A percentile compares a stretch with the other conserved stretches of the same genome.
Evolutionary conservation across 2,797 vertebrate species (phyloP).

Genomic region (Cossypha polioptera): DNA sequence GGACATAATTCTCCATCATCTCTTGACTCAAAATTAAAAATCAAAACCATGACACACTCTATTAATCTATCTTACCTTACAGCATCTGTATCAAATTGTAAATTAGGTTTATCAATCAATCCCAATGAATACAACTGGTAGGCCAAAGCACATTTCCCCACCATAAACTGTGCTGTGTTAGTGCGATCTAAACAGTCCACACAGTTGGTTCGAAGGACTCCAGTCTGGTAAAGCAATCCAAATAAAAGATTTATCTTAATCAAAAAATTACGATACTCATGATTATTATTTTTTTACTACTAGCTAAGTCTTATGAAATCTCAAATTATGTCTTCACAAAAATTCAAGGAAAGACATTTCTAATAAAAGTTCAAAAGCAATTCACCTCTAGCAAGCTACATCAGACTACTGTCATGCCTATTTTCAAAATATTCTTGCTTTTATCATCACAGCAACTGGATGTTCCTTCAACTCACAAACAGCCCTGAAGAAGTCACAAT

Average conservation of each 20-base stretch:
- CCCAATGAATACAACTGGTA: conserved; percentile 95
- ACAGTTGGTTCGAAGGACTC: conserved; percentile 94
- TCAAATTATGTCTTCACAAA: background rate
- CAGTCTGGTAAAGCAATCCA: conserved; percentile 81
- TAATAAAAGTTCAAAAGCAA: background rate
- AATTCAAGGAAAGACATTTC: background rate
- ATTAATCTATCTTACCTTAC: conserved; percentile 82
- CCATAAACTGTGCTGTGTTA: conserved; percentile 98
- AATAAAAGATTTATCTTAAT: background rate
- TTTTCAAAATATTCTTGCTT: background rate
- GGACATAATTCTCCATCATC: background rate
- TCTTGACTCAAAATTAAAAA: background rate
- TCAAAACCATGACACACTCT: background rate
- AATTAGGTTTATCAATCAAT: conserved; percentile 93
- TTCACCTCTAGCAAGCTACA: background rate
- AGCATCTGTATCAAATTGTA: conserved; percentile 96
- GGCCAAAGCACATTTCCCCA: conserved; percentile 96
- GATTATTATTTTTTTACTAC: background rate
- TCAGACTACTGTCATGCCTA: background rate
- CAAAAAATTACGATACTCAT: background rate
- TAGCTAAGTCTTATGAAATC: background rate
- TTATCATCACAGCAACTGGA: background rate
- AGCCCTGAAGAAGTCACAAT: background rate
- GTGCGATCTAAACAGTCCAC: conserved; percentile 97
- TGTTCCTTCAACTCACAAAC: background rate